These are phyloP conservation scores for Ondatra zibethicus DNA, from an alignment of 2,113 vertebrate genomes.

Conservation along the genomic window DNA sequence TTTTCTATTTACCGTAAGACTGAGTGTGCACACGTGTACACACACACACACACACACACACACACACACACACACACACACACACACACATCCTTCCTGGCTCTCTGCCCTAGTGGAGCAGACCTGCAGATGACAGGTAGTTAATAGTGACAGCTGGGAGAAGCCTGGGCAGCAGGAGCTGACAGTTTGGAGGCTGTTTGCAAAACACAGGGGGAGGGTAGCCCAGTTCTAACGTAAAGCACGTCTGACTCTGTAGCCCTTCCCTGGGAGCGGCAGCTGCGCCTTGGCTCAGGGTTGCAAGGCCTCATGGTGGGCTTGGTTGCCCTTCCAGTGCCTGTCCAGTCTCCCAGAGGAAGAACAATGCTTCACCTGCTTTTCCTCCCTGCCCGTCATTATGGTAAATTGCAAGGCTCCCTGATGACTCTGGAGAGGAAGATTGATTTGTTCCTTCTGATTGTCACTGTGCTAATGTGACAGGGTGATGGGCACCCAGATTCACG, in stretches of 20 bases:
- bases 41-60: background rate
- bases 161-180: background rate
- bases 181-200: slow-evolving; percentile 57
- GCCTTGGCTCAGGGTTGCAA: background rate
- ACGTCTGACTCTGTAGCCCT: background rate
- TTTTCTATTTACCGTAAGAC: slow-evolving; percentile 13
- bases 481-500: slow-evolving; percentile 79
- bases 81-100: background rate
- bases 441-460: slow-evolving; percentile 79
- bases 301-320: background rate
- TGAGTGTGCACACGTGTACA: background rate
- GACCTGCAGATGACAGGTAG: slow-evolving; percentile 45
- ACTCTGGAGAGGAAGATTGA: slow-evolving; percentile 69
- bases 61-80: background rate
- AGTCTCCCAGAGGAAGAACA: slow-evolving; percentile 48
- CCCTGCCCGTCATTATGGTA: slow-evolving; percentile 52
- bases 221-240: slow-evolving; percentile 21
- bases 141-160: slow-evolving; percentile 38
- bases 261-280: slow-evolving; percentile 19
- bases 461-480: slow-evolving; percentile 48
- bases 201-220: slow-evolving; percentile 39
- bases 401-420: slow-evolving; percentile 76
- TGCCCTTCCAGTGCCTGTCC: background rate
- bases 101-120: background rate
- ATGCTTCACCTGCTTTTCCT: background rate